These are phyloP conservation scores for Sebastes melanostomus DNA, from an alignment of 2,797 vertebrate species.

Conservation along the genomic window DNA sequence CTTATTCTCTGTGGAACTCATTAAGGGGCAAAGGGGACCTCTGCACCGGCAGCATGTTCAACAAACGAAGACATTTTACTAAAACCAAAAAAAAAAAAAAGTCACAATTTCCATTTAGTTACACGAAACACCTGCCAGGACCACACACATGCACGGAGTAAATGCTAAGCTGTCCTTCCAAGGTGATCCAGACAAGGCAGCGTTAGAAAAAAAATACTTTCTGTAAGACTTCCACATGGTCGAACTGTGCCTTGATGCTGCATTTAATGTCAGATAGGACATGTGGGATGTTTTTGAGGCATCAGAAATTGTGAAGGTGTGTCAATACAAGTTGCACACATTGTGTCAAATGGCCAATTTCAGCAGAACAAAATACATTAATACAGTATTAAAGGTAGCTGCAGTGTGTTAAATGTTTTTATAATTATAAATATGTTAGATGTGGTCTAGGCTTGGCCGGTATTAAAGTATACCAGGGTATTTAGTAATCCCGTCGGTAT, in stretches of 20 bases:
- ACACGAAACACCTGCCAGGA: conserved; percentile 60
- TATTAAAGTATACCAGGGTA: too few species aligned
- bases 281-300: not conserved
- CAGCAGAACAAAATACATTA: not conserved
- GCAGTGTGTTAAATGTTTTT: not conserved
- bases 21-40: conserved; percentile 74
- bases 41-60: conserved; percentile 69
- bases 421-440: not conserved
- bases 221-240: not conserved
- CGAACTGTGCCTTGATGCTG: not conserved
- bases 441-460: not conserved
- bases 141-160: conserved; percentile 21
- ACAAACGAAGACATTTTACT: conserved; percentile 70
- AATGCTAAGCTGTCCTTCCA: conserved; percentile 49
- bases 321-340: not conserved
- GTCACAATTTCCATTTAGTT: conserved; percentile 22
- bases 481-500: too few species aligned
- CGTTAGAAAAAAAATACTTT: not conserved
- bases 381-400: not conserved
- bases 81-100: conserved; percentile 22
- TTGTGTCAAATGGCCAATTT: not conserved
- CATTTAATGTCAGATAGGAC: not conserved
- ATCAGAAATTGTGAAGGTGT: not conserved
- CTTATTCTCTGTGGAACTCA: conserved; percentile 74
- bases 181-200: conserved; percentile 42